phyloP scores from a whole-genome alignment of 2,888 invertebrate species.

The Drosophila borealis region DNA sequence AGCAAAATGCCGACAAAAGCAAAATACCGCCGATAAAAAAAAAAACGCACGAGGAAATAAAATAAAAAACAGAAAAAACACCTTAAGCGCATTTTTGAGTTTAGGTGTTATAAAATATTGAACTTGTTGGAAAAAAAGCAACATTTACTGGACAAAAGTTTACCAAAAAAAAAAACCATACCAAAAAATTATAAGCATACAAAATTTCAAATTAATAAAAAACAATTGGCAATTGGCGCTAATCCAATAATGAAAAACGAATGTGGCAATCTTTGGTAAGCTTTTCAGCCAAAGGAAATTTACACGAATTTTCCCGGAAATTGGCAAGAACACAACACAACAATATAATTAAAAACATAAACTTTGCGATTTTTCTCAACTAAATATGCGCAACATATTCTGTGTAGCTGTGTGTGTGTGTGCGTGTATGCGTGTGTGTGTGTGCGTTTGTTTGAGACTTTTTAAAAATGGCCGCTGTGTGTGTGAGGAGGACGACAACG shows the following conservation, averaged over 20 bases:
- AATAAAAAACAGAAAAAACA: constrained; percentile 28
- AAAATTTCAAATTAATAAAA: constrained; percentile 4
- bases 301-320: neutral
- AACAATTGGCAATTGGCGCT: constrained; percentile 38
- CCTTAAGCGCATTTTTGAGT: constrained; percentile 26
- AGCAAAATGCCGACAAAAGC: constrained; percentile 50
- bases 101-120: constrained; percentile 17
- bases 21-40: constrained; percentile 35
- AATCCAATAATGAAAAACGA: constrained; percentile 10
- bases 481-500: constrained; percentile 16
- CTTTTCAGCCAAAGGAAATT: constrained; percentile 44
- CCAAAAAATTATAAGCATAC: constrained; percentile 16
- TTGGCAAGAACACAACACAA: constrained; percentile 27
- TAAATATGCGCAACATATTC: constrained; percentile 31
- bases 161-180: constrained; percentile 56
- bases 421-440: constrained; percentile 22
- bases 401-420: constrained; percentile 20
- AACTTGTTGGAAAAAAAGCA: constrained; percentile 17
- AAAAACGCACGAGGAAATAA: constrained; percentile 36
- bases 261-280: constrained; percentile 65
- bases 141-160: constrained; percentile 52
- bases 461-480: constrained; percentile 66
- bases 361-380: constrained; percentile 2
- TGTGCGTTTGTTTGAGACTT: constrained; percentile 36
- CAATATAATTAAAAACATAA: constrained; percentile 13